Percentiles rank a stretch among this genome's conserved stretches.
Conservation (phyloP, 2,113 vertebrate genomes). For the Malurus cyaneus region DNA sequence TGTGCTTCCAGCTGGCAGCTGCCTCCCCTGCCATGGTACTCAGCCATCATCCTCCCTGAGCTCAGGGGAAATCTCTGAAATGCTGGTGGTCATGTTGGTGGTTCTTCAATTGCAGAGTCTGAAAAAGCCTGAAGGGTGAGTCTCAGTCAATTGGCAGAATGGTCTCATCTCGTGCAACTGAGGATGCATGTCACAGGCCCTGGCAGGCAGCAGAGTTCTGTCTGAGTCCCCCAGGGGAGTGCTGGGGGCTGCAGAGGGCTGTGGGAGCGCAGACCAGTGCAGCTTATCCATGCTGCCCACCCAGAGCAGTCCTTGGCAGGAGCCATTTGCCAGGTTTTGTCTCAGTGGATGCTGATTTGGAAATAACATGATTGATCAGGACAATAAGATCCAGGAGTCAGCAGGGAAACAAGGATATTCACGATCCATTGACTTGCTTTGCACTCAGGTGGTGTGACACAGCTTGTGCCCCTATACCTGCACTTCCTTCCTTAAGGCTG, state of each 20-base stretch:
- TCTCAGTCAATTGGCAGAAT: not conserved
- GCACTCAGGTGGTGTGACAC: not conserved
- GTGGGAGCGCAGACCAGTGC: not conserved
- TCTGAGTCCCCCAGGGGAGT: not conserved
- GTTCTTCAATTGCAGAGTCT: not conserved
- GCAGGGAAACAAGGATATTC: not conserved
- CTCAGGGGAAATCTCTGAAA: not conserved
- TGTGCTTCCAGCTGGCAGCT: not conserved
- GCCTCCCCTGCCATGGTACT: not conserved
- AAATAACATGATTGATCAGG: not conserved
- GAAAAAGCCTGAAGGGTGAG: not conserved
- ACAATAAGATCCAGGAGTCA: not conserved
- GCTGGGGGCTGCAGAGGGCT: not conserved
- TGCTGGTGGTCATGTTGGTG: not conserved
- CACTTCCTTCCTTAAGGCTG: not conserved
- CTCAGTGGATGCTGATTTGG: not conserved
- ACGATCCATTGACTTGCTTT: not conserved
- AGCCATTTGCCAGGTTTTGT: accelerated
- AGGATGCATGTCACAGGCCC: not conserved
- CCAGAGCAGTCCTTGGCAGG: not conserved
- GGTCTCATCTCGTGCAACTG: not conserved
- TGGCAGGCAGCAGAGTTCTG: not conserved
- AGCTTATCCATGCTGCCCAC: not conserved
- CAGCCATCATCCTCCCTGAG: not conserved
- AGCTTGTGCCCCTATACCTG: not conserved